Conservation (phyloP, 2,888 invertebrate species). For the Gymnocheta viridis region DNA sequence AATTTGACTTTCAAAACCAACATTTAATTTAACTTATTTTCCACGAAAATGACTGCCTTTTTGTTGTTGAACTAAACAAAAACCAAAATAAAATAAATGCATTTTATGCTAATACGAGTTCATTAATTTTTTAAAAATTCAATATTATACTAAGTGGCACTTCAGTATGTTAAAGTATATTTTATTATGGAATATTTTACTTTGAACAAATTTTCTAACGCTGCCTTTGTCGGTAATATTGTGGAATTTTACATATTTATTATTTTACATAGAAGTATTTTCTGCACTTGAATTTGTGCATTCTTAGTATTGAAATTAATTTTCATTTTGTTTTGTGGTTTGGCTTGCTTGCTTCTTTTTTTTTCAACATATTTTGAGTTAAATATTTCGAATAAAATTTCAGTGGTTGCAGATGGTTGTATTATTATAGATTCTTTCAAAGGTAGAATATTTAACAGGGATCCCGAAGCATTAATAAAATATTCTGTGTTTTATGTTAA, state of each 20-base stretch:
- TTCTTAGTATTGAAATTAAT: constrained; percentile 10
- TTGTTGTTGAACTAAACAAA: not conserved
- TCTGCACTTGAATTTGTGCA: not conserved
- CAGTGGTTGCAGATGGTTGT: too few relatives aligned
- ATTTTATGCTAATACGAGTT: constrained; percentile 27
- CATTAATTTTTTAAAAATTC: constrained; percentile 28
- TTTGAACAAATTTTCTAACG: not conserved
- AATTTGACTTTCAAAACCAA: constrained; percentile 27
- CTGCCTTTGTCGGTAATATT: not conserved
- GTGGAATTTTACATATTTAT: not conserved
- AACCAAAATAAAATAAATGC: not conserved
- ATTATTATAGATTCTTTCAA: too few relatives aligned
- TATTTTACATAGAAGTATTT: not conserved
- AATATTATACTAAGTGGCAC: constrained; percentile 14
- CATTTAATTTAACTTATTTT: constrained; percentile 24
- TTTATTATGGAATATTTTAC: constrained; percentile 8
- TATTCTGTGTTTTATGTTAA: too few relatives aligned
- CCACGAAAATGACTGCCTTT: not conserved
- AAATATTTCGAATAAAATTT: not conserved
- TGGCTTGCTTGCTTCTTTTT: constrained; percentile 4
- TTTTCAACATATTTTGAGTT: not conserved
- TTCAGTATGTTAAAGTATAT: not conserved
- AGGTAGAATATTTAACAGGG: too few relatives aligned
- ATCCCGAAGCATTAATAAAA: too few relatives aligned
- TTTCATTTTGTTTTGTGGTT: constrained; percentile 36